Evolutionary conservation across 2,888 invertebrate genomes (phyloP).

Genomic region (Chymomyza fuscimana): DNA sequence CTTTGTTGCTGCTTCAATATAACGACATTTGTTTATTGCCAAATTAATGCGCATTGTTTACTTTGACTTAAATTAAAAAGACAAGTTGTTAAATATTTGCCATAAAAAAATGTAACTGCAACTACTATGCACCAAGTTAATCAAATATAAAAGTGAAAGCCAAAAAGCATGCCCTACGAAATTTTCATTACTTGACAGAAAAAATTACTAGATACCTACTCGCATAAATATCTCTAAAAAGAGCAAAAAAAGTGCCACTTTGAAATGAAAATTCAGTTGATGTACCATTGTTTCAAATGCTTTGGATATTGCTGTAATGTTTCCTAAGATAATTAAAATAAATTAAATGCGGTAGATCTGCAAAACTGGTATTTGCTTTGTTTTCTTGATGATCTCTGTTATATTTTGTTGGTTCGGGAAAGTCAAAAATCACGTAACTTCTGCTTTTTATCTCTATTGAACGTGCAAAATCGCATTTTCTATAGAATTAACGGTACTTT

Average conservation of each 20-base stretch:
- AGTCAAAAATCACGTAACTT: constrained; percentile 2
- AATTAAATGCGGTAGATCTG: constrained; percentile 34
- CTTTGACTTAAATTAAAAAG: constrained; percentile 15
- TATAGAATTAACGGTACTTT: background rate
- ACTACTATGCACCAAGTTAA: constrained; percentile 19
- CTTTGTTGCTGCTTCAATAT: constrained; percentile 7
- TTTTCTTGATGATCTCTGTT: background rate
- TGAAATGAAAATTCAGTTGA: constrained; percentile 48
- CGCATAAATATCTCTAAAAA: constrained; percentile 19
- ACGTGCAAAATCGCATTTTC: background rate
- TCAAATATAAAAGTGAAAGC: constrained; percentile 10
- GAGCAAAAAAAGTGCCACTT: constrained; percentile 26
- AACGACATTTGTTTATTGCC: constrained; percentile 52
- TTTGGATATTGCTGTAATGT: constrained; percentile 16
- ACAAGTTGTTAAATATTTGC: constrained; percentile 11
- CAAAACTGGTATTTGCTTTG: background rate
- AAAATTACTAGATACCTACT: background rate
- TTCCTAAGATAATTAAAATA: constrained; percentile 46
- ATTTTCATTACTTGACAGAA: background rate
- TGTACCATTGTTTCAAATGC: constrained; percentile 66
- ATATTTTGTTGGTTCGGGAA: background rate
- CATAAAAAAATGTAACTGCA: constrained; percentile 14
- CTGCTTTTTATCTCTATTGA: background rate
- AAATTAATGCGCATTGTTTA: constrained; percentile 63
- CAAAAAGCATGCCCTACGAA: constrained; percentile 9